Conservation (phyloP, 2,888 invertebrate species). For the Chouioia cunea region DNA sequence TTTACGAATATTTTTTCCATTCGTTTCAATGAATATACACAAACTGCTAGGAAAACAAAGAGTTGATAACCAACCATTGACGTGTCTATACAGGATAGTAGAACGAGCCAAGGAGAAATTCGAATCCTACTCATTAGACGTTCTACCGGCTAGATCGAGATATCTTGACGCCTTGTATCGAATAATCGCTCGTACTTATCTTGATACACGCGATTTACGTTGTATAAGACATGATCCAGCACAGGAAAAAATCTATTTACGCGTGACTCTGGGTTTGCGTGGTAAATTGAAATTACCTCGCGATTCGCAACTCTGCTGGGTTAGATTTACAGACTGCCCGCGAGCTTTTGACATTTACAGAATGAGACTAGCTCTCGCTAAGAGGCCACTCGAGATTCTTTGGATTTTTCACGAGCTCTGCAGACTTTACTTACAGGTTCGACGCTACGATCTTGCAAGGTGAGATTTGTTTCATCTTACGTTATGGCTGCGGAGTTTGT, state of each 20-base stretch:
- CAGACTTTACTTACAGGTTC: slow-evolving; percentile 65
- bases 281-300: slow-evolving; percentile 53
- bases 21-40: no score
- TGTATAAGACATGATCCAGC: slow-evolving; percentile 18
- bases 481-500: background rate
- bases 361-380: slow-evolving; percentile 57
- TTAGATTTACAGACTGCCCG: slow-evolving; percentile 49
- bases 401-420: slow-evolving; percentile 70
- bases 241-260: slow-evolving; percentile 51
- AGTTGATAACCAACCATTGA: background rate
- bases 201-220: slow-evolving; percentile 66
- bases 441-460: slow-evolving; percentile 67
- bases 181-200: slow-evolving; percentile 66
- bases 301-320: slow-evolving; percentile 60
- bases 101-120: slow-evolving; percentile 68
- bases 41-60: no score
- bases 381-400: slow-evolving; percentile 66
- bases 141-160: no score
- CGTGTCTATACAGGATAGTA: slow-evolving; percentile 50
- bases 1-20: no score
- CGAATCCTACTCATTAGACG: slow-evolving; percentile 63
- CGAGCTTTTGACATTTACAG: slow-evolving; percentile 52
- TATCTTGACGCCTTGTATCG: slow-evolving; percentile 67
- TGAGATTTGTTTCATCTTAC: background rate
- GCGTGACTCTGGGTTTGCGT: slow-evolving; percentile 58